Conservation (phyloP, 2,113 vertebrate genomes). For the Struthio camelus region DNA sequence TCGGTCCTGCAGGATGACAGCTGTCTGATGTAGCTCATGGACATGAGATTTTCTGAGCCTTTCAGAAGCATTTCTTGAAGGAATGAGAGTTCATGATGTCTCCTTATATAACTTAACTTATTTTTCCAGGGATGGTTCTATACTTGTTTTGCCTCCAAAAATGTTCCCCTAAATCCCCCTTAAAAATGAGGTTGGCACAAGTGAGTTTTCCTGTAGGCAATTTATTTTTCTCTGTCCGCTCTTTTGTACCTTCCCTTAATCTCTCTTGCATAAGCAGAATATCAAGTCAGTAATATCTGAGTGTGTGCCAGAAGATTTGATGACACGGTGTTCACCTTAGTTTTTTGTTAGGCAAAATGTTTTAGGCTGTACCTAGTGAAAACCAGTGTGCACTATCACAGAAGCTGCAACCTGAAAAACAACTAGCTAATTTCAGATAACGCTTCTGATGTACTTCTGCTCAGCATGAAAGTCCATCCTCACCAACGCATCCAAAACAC, state of each 20-base stretch:
- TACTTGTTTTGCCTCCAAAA: slow-evolving; percentile 18
- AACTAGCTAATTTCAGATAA: background rate
- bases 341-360: background rate
- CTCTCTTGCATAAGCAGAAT: slow-evolving; percentile 50
- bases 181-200: slow-evolving; percentile 29
- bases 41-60: background rate
- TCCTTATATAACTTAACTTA: slow-evolving; percentile 4
- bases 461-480: slow-evolving; percentile 1
- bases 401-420: background rate
- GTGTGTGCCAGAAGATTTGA: slow-evolving; percentile 11
- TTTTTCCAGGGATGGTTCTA: slow-evolving; percentile 1
- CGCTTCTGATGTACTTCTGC: background rate
- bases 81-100: background rate
- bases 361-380: background rate
- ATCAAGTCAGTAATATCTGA: slow-evolving; percentile 7
- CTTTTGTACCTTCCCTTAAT: slow-evolving; percentile 37
- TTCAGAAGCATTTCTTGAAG: slow-evolving; percentile 8
- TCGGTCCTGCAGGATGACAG: background rate
- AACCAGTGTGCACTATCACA: background rate
- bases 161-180: slow-evolving; percentile 21
- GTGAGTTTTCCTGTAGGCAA: slow-evolving; percentile 26
- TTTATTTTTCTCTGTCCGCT: background rate
- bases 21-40: background rate
- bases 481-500: background rate
- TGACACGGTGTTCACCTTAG: background rate